Evolutionary conservation across 2,797 vertebrate species (phyloP), one percentile per base, ranked within the genome.

Genomic region (Bradypus variegatus): DNA sequence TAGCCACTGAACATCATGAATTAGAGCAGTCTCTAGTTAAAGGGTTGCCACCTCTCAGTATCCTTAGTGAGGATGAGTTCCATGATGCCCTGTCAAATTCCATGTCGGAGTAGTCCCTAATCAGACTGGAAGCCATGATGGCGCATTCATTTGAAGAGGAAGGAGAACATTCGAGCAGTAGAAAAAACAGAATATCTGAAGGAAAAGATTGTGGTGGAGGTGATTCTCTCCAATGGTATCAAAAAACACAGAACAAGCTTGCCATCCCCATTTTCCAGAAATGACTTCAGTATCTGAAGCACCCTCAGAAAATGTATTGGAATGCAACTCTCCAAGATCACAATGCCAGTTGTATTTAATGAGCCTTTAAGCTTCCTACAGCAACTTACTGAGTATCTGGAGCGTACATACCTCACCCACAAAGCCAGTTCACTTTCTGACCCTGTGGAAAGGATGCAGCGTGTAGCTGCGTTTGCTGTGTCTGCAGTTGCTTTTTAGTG

Each of bases 311-410:
- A 99, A 97, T 99, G 99, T 97, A 99, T 99, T 62, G 99, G 99
- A 97, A 99, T 99, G 99, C 99, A 99, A 96, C 73, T 99, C 88
- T 99, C 99, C 70, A 99, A 99, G 98, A 99, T 99, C 95, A 99
- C 99, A 62, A 99, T 99, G 99, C 99, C 99, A 0, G 99, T 99
- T 84, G 98, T 99, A 93, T 98, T 99, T 97, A 99, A 99, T 3
- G 99, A 99, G 97, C 99, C 99, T 0, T 96, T 99, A 97, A 99
- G 99, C 97, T 99, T 99, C 96, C 98, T 99, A 0, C 99, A 99
- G 97, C 97, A 99, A 16, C 97, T 99, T 27, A 98, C 98, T 0
- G 99, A 99, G 86, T 99, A 99, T 83, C 99, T 99, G 99, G 99
- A 99, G 96, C 99, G 99, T 93, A 99, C 99, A 0, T 99, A 99